These are phyloP conservation scores for Odontomyia ornata DNA, from an alignment of 2,888 invertebrate genomes.

Conservation along the genomic window DNA sequence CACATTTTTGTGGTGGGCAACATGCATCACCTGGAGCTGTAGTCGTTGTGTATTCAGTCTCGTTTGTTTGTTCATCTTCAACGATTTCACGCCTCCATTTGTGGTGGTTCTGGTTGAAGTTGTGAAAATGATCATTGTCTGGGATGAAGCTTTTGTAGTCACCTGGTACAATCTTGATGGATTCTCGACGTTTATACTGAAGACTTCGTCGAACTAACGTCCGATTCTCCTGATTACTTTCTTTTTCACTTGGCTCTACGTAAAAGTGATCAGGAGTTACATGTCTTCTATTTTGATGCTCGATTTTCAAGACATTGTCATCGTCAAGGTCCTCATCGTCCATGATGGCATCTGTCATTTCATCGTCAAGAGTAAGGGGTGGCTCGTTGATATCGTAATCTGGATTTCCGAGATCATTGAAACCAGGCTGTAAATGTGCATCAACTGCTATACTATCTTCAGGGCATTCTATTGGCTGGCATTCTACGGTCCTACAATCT, in stretches of 20 bases:
- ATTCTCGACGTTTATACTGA: conserved; percentile 51
- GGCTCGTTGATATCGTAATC: conserved; percentile 28
- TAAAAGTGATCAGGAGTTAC: conserved; percentile 24
- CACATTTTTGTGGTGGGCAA: conserved; percentile 54
- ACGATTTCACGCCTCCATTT: conserved; percentile 49
- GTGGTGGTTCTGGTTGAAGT: conserved; percentile 49
- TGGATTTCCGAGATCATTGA: conserved; percentile 1
- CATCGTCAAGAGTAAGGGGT: not conserved
- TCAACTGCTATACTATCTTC: conserved; percentile 51
- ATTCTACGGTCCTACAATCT: conserved; percentile 53
- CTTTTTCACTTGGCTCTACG: conserved; percentile 36
- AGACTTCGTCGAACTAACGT: conserved; percentile 50
- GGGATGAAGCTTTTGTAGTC: conserved; percentile 54
- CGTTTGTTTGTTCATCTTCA: not conserved
- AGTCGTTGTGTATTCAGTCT: not conserved
- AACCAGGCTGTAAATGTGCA: conserved; percentile 7
- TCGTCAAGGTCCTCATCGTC: not conserved
- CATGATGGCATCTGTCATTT: not conserved
- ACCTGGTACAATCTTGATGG: conserved; percentile 54
- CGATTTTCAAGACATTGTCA: conserved; percentile 10
- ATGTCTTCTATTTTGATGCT: conserved; percentile 39
- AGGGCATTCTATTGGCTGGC: conserved; percentile 53
- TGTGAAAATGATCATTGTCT: conserved; percentile 43
- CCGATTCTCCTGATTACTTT: conserved; percentile 31
- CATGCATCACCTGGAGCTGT: conserved; percentile 52